Percentiles rank a stretch among this genome's conserved stretches.
Evolutionary conservation across 1,140 invertebrate species (phyloP).

Genomic region (Pseudomyrmex cubaensis): DNA sequence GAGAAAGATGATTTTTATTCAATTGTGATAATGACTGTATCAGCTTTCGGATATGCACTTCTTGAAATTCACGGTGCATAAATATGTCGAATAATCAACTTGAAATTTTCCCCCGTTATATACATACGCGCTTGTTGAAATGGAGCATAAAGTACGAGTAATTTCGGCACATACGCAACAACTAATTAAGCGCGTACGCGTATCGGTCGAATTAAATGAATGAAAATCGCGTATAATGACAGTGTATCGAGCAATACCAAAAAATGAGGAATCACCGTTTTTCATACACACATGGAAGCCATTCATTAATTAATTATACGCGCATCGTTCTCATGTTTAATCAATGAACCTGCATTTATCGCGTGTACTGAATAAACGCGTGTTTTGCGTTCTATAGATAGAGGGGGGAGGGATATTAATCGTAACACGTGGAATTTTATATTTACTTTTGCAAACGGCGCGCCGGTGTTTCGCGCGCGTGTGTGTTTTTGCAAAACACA

Average conservation of each 20-base stretch:
- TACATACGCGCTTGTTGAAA: conserved; percentile 35
- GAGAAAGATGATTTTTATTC: neutral
- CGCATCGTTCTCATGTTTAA: conserved; percentile 59
- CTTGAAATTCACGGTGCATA: conserved; percentile 47
- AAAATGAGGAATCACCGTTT: conserved; percentile 59
- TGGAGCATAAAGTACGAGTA: conserved; percentile 60
- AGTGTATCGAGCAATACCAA: conserved; percentile 60
- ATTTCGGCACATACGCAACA: conserved; percentile 58
- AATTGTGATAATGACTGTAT: conserved; percentile 23
- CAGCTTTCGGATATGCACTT: conserved; percentile 10
- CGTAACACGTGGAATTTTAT: conserved; percentile 61
- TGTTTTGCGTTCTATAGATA: conserved; percentile 47
- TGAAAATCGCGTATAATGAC: conserved; percentile 61
- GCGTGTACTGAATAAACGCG: conserved; percentile 56
- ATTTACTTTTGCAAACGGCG: conserved; percentile 42
- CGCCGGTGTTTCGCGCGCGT: too few species aligned
- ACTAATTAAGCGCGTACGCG: conserved; percentile 58
- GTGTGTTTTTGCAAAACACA: too few species aligned
- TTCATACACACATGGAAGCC: conserved; percentile 58
- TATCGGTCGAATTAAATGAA: conserved; percentile 60
- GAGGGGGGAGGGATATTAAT: conserved; percentile 40
- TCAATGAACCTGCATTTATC: conserved; percentile 61
- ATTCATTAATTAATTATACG: conserved; percentile 63
- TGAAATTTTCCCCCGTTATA: conserved; percentile 47
- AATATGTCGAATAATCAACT: conserved; percentile 55